These are phyloP conservation scores for Morelia viridis DNA, from an alignment of 2,797 vertebrate species.

Conservation along the genomic window DNA sequence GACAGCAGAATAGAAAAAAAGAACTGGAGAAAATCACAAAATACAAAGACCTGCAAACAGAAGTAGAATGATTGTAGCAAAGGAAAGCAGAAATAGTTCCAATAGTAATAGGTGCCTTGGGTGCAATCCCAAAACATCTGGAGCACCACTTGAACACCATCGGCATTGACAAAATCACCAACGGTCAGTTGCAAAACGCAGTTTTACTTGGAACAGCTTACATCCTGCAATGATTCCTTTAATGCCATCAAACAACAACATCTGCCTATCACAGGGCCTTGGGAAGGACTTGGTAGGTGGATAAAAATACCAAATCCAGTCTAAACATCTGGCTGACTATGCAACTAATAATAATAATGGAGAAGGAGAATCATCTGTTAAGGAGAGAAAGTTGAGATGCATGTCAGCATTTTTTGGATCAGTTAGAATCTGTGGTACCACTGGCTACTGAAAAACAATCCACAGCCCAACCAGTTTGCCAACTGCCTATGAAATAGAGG, in stretches of 20 bases:
- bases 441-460: not conserved
- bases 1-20: no score
- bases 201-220: not conserved
- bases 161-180: not conserved
- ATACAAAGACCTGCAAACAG: not conserved
- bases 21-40: not conserved
- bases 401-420: not conserved
- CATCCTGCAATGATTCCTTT: not conserved
- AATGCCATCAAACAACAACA: not conserved
- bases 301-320: not conserved
- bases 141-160: not conserved
- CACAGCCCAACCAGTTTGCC: no score
- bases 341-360: not conserved
- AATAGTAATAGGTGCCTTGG: not conserved
- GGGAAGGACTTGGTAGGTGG: not conserved
- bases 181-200: not conserved
- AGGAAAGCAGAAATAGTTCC: not conserved
- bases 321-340: not conserved
- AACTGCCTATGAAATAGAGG: not conserved
- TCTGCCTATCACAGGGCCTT: not conserved
- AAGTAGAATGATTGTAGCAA: not conserved
- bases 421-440: not conserved
- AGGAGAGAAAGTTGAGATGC: not conserved
- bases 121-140: not conserved
- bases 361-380: not conserved